Conservation (phyloP, 2,797 vertebrate genomes). For the Channa striata region DNA sequence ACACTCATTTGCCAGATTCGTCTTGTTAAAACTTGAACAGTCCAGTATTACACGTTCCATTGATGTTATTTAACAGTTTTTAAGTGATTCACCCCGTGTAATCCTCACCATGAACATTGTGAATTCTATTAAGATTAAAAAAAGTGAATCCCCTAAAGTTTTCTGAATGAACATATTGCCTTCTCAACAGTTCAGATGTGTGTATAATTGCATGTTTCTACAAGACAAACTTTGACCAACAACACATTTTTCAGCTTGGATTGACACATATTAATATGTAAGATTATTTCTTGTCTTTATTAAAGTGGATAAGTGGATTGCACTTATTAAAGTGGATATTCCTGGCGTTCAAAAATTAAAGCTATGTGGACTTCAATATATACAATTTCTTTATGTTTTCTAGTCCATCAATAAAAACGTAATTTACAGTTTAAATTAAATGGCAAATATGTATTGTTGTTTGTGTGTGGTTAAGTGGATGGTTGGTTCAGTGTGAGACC, state of each 20-base stretch:
- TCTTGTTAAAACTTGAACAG: neutral
- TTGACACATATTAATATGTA: neutral
- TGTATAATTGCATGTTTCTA: neutral
- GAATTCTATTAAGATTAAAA: neutral
- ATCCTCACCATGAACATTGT: neutral
- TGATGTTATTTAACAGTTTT: neutral
- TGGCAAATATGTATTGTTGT: conserved; percentile 28
- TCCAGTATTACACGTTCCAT: neutral
- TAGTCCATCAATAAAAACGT: conserved; percentile 14
- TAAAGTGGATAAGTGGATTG: neutral
- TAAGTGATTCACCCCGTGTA: neutral
- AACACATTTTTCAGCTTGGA: neutral
- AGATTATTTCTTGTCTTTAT: neutral
- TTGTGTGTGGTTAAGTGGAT: conserved; percentile 17
- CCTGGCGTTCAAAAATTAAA: no score
- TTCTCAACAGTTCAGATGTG: no score
- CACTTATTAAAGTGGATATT: no score
- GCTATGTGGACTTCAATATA: no score
- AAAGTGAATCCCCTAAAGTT: neutral
- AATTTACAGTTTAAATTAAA: conserved; percentile 15
- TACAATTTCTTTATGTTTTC: no score
- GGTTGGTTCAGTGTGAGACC: conserved; percentile 23
- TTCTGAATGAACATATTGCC: neutral
- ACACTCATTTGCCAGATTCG: neutral
- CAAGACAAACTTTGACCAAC: neutral